Base-by-base conservation (phyloP, 1,140 invertebrate species). In the Delia radicum region DNA sequence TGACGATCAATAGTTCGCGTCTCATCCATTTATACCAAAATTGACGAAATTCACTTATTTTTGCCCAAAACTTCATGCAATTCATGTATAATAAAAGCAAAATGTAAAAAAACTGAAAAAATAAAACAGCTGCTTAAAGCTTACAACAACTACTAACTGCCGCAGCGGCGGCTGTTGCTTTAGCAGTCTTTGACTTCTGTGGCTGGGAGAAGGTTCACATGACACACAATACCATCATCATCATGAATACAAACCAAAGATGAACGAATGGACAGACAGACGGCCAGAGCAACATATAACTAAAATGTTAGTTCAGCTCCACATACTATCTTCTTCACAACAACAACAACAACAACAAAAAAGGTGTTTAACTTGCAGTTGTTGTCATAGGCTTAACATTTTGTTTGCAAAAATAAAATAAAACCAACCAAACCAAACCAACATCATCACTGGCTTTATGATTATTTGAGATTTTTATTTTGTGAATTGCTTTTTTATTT, bases 1-100 rank as follows among this genome's bases (percentile, higher is more conserved):
- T 85, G 83, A 85, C 83, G 82, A 82, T 80, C 79, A 78, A 80
- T 78, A 81, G 80, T 81, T 79, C 79, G 79, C 79, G 83, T 79
- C 80, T 85, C 83, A 85, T 78, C 82, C 82, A 85, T 85, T 85
- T 85, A 85, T 85, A 85, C 83, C 83, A 76, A 85, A 85, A 81
- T 77, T 78, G 42, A 42, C 67, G 65, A 62, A 81, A 82, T 81
- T 80, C 73, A 74, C 75, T 37, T 63, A 28, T 28, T 29, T 65
- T 55, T 33, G 71, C 75, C 48, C 33, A 37, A 61, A 61, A 10
- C 24, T 18, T 21, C 18, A 55, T 55, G 48, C 48, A 55, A 55
- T 55, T 18, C 48, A 55, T 55, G 48, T 5, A 55, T 55, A 55
- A 18, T 55, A 61, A 72, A 28, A 18, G 27, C 15, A 72, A n/a